These are phyloP conservation scores for Helogale parvula DNA, from an alignment of 2,113 vertebrate genomes.

Conservation along the genomic window DNA sequence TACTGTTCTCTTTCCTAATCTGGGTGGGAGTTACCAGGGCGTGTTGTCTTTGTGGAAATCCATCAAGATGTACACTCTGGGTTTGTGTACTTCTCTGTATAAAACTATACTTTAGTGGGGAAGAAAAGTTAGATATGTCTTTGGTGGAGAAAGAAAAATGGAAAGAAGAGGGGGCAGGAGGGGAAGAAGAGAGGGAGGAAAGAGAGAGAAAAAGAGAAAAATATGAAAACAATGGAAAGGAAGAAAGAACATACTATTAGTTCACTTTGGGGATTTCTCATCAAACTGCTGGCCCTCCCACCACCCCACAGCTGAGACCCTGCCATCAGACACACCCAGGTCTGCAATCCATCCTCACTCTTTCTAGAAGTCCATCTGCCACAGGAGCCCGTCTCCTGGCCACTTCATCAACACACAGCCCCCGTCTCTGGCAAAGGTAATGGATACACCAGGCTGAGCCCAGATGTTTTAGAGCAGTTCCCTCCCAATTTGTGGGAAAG, in stretches of 20 bases:
- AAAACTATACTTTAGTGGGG: not conserved
- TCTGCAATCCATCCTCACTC: not conserved
- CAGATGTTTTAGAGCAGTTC: not conserved
- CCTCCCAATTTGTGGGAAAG: not conserved
- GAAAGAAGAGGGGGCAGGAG: not conserved
- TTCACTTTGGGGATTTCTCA: not conserved
- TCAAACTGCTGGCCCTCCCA: not conserved
- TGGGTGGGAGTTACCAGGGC: accelerated
- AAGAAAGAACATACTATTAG: not conserved
- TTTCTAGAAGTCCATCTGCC: not conserved
- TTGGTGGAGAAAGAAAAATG: not conserved
- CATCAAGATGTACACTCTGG: not conserved
- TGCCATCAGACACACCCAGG: accelerated
- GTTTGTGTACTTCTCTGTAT: not conserved
- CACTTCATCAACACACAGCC: accelerated
- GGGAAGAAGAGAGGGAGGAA: not conserved
- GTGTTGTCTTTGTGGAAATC: not conserved
- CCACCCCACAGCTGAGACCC: not conserved
- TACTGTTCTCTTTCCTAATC: not conserved
- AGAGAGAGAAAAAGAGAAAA: not conserved
- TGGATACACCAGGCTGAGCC: not conserved
- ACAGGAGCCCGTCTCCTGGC: accelerated
- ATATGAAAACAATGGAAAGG: not conserved
- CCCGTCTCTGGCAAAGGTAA: not conserved
- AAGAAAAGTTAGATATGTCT: not conserved